Conservation (phyloP, 1,140 invertebrate species). For the Cheumatopsyche charites region DNA sequence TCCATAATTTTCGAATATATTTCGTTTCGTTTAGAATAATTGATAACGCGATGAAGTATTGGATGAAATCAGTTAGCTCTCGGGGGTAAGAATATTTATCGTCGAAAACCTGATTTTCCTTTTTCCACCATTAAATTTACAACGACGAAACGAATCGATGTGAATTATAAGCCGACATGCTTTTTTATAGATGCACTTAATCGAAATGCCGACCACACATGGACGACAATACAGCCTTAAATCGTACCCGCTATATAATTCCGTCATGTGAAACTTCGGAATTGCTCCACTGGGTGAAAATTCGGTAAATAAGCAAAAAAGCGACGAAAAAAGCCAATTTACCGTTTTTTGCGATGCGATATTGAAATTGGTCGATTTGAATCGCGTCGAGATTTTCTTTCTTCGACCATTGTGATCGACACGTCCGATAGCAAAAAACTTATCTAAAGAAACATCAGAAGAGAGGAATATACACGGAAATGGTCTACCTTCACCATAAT, state of each 20-base stretch:
- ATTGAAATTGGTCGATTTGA: slow-evolving; percentile 3
- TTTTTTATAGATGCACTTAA: too few relatives aligned
- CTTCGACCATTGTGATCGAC: slow-evolving; percentile 16
- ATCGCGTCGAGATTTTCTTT: slow-evolving; percentile 14
- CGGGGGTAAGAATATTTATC: too few relatives aligned
- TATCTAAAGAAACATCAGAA: background rate
- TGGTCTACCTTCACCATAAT: slow-evolving; percentile 8
- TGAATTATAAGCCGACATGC: too few relatives aligned
- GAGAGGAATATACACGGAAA: slow-evolving; percentile 4
- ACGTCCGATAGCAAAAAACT: background rate
- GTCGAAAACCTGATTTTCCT: too few relatives aligned
- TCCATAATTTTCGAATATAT: background rate
- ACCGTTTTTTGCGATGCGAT: background rate
- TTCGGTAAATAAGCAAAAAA: background rate
- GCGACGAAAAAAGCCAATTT: background rate
- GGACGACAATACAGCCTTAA: too few relatives aligned
- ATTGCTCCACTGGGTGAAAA: slow-evolving; percentile 7
- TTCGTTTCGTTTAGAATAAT: slow-evolving; percentile 1
- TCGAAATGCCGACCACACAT: too few relatives aligned
- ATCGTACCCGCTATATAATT: too few relatives aligned
- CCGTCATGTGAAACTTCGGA: slow-evolving; percentile 3
- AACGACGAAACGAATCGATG: too few relatives aligned
- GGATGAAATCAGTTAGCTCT: too few relatives aligned
- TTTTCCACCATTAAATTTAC: too few relatives aligned
- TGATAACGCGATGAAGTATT: background rate